Evolutionary conservation across 2,797 vertebrate species (phyloP), one percentile per base, ranked within the genome.

Genomic region (Acropternis orthonyx): DNA sequence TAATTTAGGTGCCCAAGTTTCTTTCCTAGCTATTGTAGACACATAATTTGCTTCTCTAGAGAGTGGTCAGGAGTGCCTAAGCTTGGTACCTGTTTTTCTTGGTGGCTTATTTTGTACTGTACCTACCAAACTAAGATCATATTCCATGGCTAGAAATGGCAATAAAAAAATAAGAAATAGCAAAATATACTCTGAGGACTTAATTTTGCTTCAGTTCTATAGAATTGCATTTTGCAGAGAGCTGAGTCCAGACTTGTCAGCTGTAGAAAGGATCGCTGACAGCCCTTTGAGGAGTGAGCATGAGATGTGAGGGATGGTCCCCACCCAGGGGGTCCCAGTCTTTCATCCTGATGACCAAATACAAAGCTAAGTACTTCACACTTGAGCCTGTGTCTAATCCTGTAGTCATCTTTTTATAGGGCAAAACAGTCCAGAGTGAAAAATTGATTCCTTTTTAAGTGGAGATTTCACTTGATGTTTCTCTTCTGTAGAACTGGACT

Each of bases 191-290:
- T 55, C 92, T 7, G 7, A 73, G 84, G 74, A 93, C 7, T 68
- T 86, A 91, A 92, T 92, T 91, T 95, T 66, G 20, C 73, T 88
- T 51, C 73, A 88, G 43, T 88, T 41, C 37, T 84, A 44, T 74
- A 74, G 61, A 85, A 73, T 0, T 74, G 7, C 44, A 9, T 93
- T 83, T 88, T 88, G 34, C 37, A 83, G 85, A 87, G 48, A 68
- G 69, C 65, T 51, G 27, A 89, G 22, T 84, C 8, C 66, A 65
- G 58, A 18, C 39, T 80, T 94, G 44, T 75, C 46, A 72, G 24
- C 36, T 68, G 54, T 20, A 58, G 62, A 61, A 85, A 65, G 34
- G 22, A 37, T 3, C 28, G 24, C 72, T 80, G 83, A 27, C 19
- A 78, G 56, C 19, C 7, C 34, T 77, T 41, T 49, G 79, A 79